phyloP scores from a whole-genome alignment of 2,888 invertebrate species.

The Agrotis clavis region DNA sequence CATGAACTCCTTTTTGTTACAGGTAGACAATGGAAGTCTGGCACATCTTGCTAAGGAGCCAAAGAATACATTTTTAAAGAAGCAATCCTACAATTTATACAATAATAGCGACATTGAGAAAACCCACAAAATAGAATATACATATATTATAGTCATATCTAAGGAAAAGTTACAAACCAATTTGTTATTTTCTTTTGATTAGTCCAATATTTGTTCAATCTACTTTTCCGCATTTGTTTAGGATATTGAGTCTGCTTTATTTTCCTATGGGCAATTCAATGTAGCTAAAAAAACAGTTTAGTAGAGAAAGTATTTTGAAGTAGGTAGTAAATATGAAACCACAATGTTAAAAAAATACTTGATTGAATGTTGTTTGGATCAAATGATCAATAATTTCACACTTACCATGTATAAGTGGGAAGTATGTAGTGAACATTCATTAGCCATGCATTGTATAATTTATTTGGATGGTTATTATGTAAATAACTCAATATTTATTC shows the following conservation, averaged over 20 bases:
- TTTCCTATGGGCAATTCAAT: slow-evolving; percentile 20
- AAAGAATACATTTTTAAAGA: neutral
- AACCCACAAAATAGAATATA: slow-evolving; percentile 6
- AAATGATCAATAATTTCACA: neutral
- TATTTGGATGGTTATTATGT: no score
- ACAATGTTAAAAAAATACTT: neutral
- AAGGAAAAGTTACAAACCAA: slow-evolving; percentile 21
- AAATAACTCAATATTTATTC: neutral
- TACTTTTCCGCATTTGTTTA: slow-evolving; percentile 38
- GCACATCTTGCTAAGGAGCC: no score
- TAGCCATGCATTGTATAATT: neutral
- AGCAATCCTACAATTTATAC: neutral
- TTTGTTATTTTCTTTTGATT: slow-evolving; percentile 44
- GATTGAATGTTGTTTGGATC: neutral
- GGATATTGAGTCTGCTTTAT: slow-evolving; percentile 36
- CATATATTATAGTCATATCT: neutral
- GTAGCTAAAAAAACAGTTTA: slow-evolving; percentile 1
- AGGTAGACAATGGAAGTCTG: no score
- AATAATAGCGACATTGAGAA: neutral
- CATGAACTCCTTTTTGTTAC: no score
- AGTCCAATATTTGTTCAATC: slow-evolving; percentile 34
- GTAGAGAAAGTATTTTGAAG: neutral
- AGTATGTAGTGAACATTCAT: neutral
- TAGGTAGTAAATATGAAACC: neutral
- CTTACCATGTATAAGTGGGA: neutral